Evolutionary conservation across 1,140 invertebrate genomes (phyloP).

Genomic region (Littorina saxatilis): DNA sequence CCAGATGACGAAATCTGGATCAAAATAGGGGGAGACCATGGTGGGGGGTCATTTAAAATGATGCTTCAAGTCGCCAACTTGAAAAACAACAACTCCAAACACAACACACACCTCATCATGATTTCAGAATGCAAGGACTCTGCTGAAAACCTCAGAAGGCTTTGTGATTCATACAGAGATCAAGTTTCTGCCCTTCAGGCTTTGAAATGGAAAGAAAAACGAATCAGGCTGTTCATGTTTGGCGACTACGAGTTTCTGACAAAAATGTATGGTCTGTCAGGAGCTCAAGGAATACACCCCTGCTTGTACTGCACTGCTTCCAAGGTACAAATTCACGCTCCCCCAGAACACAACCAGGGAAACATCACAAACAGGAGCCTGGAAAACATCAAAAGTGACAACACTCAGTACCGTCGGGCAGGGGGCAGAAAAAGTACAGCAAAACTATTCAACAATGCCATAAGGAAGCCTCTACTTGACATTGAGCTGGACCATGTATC

Average conservation of each 20-base stretch:
- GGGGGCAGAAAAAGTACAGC: not conserved
- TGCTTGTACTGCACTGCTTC: not conserved
- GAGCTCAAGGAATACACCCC: not conserved
- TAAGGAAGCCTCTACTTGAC: not conserved
- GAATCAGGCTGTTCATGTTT: not conserved
- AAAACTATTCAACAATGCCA: not conserved
- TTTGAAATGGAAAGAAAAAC: not conserved
- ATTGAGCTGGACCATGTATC: no score
- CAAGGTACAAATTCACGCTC: not conserved
- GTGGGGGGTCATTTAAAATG: no score
- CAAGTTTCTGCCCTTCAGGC: no score
- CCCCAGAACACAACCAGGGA: not conserved
- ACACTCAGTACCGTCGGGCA: no score
- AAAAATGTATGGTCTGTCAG: not conserved
- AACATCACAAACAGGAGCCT: not conserved
- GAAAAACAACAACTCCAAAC: not conserved
- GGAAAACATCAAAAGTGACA: no score
- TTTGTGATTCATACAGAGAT: no score
- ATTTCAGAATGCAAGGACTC: not conserved
- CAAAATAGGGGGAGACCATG: no score
- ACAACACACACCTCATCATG: not conserved
- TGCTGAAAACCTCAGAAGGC: not conserved
- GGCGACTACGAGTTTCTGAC: not conserved
- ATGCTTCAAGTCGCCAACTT: not conserved
- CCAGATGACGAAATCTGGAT: not conserved